These are phyloP conservation scores for Meandrina meandrites DNA, from an alignment of 92 coral and sea anemone species.

Conservation along the genomic window DNA sequence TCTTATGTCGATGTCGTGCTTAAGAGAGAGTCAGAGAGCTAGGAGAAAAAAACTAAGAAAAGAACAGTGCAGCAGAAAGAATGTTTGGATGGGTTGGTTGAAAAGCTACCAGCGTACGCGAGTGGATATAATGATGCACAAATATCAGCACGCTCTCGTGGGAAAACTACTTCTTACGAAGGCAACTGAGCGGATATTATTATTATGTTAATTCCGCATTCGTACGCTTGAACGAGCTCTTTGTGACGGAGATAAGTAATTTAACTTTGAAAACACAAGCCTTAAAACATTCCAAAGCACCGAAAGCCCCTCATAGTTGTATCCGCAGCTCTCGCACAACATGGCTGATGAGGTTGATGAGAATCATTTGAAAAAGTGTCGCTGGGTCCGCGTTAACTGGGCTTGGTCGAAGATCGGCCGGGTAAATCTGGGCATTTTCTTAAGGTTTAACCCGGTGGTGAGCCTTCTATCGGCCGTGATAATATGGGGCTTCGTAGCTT, in stretches of 20 bases:
- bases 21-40: too few species aligned
- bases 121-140: background rate
- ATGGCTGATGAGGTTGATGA: background rate
- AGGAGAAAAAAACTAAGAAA: background rate
- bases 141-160: conserved; percentile 5
- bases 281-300: conserved; percentile 1
- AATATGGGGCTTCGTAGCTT: conserved; percentile 84
- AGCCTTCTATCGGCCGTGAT: conserved; percentile 67
- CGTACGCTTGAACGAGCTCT: conserved; percentile 17
- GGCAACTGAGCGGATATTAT: conserved; percentile 4
- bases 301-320: background rate
- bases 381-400: conserved; percentile 20
- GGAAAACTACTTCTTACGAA: conserved; percentile 31
- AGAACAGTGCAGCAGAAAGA: background rate
- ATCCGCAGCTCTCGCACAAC: background rate
- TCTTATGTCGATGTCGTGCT: background rate
- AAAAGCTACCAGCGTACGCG: background rate
- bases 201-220: conserved; percentile 22
- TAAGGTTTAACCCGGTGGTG: conserved; percentile 76
- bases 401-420: conserved; percentile 15
- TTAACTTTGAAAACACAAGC: background rate
- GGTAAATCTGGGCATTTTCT: conserved; percentile 22
- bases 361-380: conserved; percentile 40
- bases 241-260: conserved; percentile 29
- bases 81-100: background rate